phyloP scores from a whole-genome alignment of 2,797 vertebrate genomes.

The Petrocephalus sullivani region DNA sequence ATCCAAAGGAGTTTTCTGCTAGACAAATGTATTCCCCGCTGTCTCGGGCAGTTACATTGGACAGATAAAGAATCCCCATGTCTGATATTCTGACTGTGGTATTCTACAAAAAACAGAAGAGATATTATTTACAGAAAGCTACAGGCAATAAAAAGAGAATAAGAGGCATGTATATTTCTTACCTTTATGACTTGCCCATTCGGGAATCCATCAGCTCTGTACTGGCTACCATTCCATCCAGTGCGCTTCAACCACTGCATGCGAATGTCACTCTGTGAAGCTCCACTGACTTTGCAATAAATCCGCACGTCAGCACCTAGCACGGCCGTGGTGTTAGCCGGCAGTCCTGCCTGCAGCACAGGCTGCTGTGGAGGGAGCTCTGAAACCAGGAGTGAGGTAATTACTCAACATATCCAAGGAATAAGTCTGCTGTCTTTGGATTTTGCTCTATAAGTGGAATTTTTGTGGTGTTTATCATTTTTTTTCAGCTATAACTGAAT shows the following conservation, averaged over 20 bases:
- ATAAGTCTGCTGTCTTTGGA: neutral
- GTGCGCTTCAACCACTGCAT: neutral
- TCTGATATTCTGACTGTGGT: neutral
- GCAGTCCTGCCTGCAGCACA: neutral
- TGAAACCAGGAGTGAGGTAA: neutral
- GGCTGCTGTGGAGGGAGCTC: neutral
- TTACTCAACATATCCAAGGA: neutral
- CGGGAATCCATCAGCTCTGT: neutral
- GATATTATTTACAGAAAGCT: neutral
- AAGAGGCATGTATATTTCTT: neutral
- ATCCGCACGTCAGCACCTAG: neutral
- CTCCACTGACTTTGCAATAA: neutral
- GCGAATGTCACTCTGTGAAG: neutral
- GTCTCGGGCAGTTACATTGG: neutral
- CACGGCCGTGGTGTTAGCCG: neutral
- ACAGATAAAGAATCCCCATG: neutral
- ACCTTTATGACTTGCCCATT: neutral
- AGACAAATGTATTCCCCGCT: neutral
- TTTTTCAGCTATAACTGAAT: neutral
- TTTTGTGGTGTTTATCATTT: neutral
- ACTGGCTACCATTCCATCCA: neutral
- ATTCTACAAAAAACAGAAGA: neutral
- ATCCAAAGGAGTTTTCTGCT: slow-evolving; percentile 6
- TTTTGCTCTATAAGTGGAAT: neutral
- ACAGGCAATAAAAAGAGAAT: neutral